Evolutionary conservation across 2,888 invertebrate species (phyloP).

Genomic region (Brassicogethes aeneus): DNA sequence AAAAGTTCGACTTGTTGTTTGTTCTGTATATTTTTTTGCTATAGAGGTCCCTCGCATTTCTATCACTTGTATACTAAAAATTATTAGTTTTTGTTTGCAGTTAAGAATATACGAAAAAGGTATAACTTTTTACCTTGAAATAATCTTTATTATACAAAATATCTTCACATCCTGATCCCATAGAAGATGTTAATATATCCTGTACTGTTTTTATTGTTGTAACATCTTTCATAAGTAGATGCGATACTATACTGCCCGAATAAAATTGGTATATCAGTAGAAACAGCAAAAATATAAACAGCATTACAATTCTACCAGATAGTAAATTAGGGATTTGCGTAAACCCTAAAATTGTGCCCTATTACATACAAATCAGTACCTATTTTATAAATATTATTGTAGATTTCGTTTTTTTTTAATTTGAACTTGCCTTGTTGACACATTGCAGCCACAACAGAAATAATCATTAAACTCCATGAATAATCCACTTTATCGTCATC

Average conservation of each 20-base stretch:
- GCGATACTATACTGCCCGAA: constrained; percentile 57
- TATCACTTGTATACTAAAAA: constrained; percentile 38
- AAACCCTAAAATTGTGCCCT: constrained; percentile 25
- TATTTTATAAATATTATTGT: too few relatives aligned
- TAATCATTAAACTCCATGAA: constrained; percentile 24
- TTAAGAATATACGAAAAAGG: background rate
- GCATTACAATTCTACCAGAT: constrained; percentile 26
- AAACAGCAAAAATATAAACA: constrained; percentile 26
- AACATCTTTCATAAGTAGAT: constrained; percentile 50
- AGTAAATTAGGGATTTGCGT: constrained; percentile 19
- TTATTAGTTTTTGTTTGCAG: background rate
- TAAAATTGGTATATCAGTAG: constrained; percentile 55
- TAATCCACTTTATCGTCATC: constrained; percentile 11
- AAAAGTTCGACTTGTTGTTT: constrained; percentile 22
- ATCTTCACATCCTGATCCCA: constrained; percentile 53
- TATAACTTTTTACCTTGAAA: constrained; percentile 36
- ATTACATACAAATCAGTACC: too few relatives aligned
- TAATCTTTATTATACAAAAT: constrained; percentile 52
- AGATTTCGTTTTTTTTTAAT: constrained; percentile 1
- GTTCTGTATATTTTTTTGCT: constrained; percentile 44
- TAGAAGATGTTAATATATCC: constrained; percentile 47
- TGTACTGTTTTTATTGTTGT: constrained; percentile 49
- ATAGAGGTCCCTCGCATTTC: constrained; percentile 48
- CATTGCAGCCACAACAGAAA: constrained; percentile 27
- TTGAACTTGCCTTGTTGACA: constrained; percentile 31